phyloP scores from a whole-genome alignment of 2,113 vertebrate genomes.

The Bagarius yarrelli region DNA sequence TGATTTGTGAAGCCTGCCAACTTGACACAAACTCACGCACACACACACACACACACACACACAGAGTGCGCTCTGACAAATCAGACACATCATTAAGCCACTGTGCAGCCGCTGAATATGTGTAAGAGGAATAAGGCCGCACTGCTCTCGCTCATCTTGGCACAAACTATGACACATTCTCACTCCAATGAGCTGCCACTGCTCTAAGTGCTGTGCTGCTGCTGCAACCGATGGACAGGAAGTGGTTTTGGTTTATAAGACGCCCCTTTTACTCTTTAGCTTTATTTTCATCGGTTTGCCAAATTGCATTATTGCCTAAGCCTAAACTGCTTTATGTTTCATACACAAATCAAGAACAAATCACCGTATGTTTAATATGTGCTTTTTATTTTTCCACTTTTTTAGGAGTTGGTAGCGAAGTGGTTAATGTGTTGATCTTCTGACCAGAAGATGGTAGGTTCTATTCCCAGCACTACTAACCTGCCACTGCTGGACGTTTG shows the following conservation, averaged over 20 bases:
- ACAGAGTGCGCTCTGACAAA: constrained; percentile 34
- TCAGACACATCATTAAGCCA: constrained; percentile 37
- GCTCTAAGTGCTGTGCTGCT: background rate
- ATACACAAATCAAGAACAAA: too few relatives aligned
- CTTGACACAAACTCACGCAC: background rate
- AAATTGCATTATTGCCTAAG: background rate
- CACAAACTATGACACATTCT: constrained; percentile 34
- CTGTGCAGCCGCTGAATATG: constrained; percentile 21
- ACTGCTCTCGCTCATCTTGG: constrained; percentile 19
- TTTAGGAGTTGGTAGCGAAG: too few relatives aligned
- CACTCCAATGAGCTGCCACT: constrained; percentile 26
- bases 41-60: constrained; percentile 26
- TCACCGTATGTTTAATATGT: too few relatives aligned
- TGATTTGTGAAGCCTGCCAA: constrained; percentile 31
- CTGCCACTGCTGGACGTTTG: too few relatives aligned
- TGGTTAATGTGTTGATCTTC: too few relatives aligned
- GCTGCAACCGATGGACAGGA: background rate
- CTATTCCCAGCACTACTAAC: too few relatives aligned
- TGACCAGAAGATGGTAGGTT: too few relatives aligned
- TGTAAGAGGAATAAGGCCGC: constrained; percentile 19
- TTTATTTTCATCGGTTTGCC: background rate
- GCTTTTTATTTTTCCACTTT: too few relatives aligned
- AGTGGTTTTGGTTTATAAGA: background rate
- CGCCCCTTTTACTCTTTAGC: background rate
- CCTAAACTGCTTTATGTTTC: too few relatives aligned